Base-by-base conservation (phyloP, 2,888 invertebrate genomes). In the Stenchaetothrips biformis region DNA sequence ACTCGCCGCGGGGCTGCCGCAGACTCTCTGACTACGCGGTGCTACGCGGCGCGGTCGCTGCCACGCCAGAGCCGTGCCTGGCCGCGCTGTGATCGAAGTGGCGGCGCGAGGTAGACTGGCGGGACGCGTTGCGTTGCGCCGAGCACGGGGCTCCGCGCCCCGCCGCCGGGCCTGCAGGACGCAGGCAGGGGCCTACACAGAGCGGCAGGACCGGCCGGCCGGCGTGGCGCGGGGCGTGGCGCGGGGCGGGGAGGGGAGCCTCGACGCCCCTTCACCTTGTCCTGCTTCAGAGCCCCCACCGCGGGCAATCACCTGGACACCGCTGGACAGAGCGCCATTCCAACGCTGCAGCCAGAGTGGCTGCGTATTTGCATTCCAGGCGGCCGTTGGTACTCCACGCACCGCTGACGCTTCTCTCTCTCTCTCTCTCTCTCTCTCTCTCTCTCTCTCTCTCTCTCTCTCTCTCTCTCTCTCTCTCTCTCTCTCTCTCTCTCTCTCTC, bases 101-200 rank as follows among this genome's bases (percentile, higher is more conserved):
- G 53, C 53, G 53, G 53, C 53, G 53, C 53, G 53, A 53, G 53
- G 53, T 53, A 18, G 53, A 53, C 53, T 53, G 53, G 53, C 53
- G 53, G 53, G 37, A 37, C 37, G 37, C 37, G 37, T 37, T 37
- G 37, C 37, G 37, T 37, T 37, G 37, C 37, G 37, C 37, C 37
- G 37, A 37, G 37, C 37, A 4, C 37, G 37, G 37, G 37, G 37
- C 37, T 37, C 37, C 37, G 37, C 37, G 37, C 37, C 37, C 37
- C 37, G 37, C 37, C 37, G 37, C 37, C 53, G 53, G 53, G 53
- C 53, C 9, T 9, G 13, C 53, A 53, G 62, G 53, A 53, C 53
- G 62, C 62, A n/a, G 62, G n/a, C 62, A 21, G n/a, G 67, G 67
- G 21, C n/a, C n/a, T n/a, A n/a, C n/a, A n/a, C 67, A 67, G 21